These are phyloP conservation scores for Ctenodactylus gundi DNA, from an alignment of 2,113 vertebrate species.

Conservation along the genomic window DNA sequence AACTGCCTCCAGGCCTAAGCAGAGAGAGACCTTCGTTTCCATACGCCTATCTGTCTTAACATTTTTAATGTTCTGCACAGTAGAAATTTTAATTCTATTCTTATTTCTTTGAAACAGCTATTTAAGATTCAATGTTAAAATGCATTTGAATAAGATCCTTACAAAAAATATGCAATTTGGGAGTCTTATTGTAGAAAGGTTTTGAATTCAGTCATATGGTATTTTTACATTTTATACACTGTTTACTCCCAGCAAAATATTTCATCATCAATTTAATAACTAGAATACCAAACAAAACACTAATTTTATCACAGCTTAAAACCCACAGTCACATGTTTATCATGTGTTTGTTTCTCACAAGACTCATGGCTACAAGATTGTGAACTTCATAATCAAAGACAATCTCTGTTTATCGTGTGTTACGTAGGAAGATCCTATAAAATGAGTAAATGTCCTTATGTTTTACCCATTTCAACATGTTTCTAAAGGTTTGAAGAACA, in stretches of 20 bases:
- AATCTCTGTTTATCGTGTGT: neutral
- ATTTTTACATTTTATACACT: neutral
- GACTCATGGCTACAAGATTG: neutral
- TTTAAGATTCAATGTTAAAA: constrained; percentile 7
- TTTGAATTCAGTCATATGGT: neutral
- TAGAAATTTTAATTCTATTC: neutral
- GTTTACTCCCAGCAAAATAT: neutral
- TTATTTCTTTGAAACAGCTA: neutral
- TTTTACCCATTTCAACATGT: neutral
- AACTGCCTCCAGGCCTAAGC: neutral
- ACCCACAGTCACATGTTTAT: neutral
- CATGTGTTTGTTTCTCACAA: neutral
- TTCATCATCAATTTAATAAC: neutral
- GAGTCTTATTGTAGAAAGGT: neutral
- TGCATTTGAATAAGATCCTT: neutral
- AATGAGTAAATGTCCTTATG: neutral
- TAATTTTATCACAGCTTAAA: neutral
- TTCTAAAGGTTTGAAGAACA: neutral
- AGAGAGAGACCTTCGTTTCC: neutral
- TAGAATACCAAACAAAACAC: neutral
- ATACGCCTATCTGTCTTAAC: neutral
- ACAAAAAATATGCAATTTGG: neutral
- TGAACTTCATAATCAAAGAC: neutral
- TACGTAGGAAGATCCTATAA: neutral
- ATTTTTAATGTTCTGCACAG: neutral